Evolutionary conservation across 1,140 invertebrate genomes (phyloP), one percentile per base, ranked within the genome.

Genomic region (Cyrtorhinus lividipennis): DNA sequence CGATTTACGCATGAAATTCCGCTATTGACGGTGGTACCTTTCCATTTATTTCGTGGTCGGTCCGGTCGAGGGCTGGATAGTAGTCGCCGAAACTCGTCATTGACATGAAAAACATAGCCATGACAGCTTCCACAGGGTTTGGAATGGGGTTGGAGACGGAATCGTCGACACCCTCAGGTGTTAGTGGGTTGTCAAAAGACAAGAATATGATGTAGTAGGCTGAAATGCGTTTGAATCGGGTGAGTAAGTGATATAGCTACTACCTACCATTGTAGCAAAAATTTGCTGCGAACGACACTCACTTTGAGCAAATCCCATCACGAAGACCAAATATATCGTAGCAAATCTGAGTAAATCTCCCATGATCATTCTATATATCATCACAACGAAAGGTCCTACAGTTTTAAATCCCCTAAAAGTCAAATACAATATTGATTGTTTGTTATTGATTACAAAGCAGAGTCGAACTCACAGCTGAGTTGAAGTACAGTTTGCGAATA

Each of bases 331-430:
- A 73, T 98, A 98, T 70, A 99, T 98, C 25, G 86, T 88, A 45
- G 95, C 92, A 75, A 98, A 99, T 68, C 95, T 80, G 5, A 97
- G 75, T 18, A 99, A 75, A 76, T 99, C 95, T 65, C 92, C 92
- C 78, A 89, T 88, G 22, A 99, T 87, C 92, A 99, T 99, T 67
- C 92, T 83, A 75, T 99, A 98, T 66, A 98, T 95, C 95, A 98
- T 99, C 59, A 97, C 92, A 2, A 99, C 95, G 81, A 98, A 98
- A 5, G 95, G 95, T 1, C 95, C 95, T 0, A 98, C 92, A 0
- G 94, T 95, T 73, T 95, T 95, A 72, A 98, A 95, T 24, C 95
- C 95, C 71, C 94, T 92, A 59, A 18, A 15, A 1, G 25, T 59
- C 8, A 30, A 2, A 24, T 38, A n/a, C n/a, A n/a, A n/a, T n/a